Evolutionary conservation across 1,140 invertebrate species (phyloP).

Genomic region (Goniozus legneri): DNA sequence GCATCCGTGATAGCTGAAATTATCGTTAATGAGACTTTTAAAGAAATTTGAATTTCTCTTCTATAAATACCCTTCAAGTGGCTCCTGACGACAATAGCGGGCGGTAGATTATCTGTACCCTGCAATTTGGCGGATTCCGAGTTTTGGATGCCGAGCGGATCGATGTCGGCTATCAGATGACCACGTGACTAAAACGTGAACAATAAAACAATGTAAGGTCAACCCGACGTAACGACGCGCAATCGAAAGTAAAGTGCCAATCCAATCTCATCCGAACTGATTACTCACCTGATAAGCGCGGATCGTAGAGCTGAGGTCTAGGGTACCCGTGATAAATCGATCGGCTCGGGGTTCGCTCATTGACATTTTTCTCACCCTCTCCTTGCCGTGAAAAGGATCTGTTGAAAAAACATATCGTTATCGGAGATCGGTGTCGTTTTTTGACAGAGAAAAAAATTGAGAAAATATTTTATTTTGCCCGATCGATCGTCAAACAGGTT

Average conservation of each 20-base stretch:
- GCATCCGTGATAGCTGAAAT: constrained; percentile 63
- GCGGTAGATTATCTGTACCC: constrained; percentile 32
- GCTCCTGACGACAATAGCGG: constrained; percentile 35
- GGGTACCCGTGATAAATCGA: constrained; percentile 10
- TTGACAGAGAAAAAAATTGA: too few relatives aligned
- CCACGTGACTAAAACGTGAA: constrained; percentile 62
- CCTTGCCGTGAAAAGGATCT: too few relatives aligned
- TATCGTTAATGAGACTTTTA: too few relatives aligned
- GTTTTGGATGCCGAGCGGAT: constrained; percentile 65
- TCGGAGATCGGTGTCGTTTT: too few relatives aligned
- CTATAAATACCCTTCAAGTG: constrained; percentile 47
- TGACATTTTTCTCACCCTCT: constrained; percentile 4
- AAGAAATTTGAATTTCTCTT: too few relatives aligned
- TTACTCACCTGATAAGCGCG: constrained; percentile 38
- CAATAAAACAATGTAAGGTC: not conserved
- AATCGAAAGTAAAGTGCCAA: too few relatives aligned
- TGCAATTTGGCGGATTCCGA: constrained; percentile 41
- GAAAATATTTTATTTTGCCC: too few relatives aligned
- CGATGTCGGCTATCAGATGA: constrained; percentile 75
- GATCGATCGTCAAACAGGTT: too few relatives aligned
- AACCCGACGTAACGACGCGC: too few relatives aligned
- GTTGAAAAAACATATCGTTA: too few relatives aligned
- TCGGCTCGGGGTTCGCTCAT: constrained; percentile 18
- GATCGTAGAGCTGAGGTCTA: constrained; percentile 34
- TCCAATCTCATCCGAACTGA: too few relatives aligned